phyloP scores from a whole-genome alignment of 2,888 invertebrate species.

The Dynastes hyllus region DNA sequence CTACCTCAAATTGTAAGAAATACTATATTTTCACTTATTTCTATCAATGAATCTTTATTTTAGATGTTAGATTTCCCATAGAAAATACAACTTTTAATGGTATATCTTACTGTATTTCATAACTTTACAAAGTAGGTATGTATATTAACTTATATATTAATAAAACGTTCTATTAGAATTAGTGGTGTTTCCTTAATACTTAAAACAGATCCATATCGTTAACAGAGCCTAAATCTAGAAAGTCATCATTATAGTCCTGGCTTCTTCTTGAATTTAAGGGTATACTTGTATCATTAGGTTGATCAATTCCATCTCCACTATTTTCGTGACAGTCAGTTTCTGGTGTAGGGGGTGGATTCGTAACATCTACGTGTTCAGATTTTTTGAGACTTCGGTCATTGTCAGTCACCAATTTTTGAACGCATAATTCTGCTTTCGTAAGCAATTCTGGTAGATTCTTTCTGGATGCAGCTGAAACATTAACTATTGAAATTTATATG shows the following conservation, averaged over 20 bases:
- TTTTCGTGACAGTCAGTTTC: slow-evolving; percentile 81
- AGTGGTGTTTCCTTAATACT: slow-evolving; percentile 48
- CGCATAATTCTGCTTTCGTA: slow-evolving; percentile 75
- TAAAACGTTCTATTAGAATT: slow-evolving; percentile 23
- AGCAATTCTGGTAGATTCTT: slow-evolving; percentile 75
- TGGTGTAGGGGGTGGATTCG: slow-evolving; percentile 88
- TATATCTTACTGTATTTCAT: slow-evolving; percentile 27
- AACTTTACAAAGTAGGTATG: slow-evolving; percentile 8
- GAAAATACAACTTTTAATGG: slow-evolving; percentile 46
- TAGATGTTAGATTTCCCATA: slow-evolving; percentile 75
- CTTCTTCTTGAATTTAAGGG: slow-evolving; percentile 57
- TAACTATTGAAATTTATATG: not conserved
- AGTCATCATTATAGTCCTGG: slow-evolving; percentile 79
- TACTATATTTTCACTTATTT: slow-evolving; percentile 32
- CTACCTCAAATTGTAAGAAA: slow-evolving; percentile 74
- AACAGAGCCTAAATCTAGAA: slow-evolving; percentile 81
- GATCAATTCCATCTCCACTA: slow-evolving; percentile 75
- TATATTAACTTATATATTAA: slow-evolving; percentile 27
- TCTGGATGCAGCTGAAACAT: slow-evolving; percentile 52
- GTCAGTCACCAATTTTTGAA: slow-evolving; percentile 64
- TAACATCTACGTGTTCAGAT: slow-evolving; percentile 74
- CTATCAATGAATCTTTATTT: slow-evolving; percentile 60
- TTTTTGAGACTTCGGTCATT: slow-evolving; percentile 68
- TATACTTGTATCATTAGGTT: slow-evolving; percentile 34
- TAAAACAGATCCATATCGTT: slow-evolving; percentile 70